Conservation (phyloP, 1,140 invertebrate genomes). For the Whitmania pigra region DNA sequence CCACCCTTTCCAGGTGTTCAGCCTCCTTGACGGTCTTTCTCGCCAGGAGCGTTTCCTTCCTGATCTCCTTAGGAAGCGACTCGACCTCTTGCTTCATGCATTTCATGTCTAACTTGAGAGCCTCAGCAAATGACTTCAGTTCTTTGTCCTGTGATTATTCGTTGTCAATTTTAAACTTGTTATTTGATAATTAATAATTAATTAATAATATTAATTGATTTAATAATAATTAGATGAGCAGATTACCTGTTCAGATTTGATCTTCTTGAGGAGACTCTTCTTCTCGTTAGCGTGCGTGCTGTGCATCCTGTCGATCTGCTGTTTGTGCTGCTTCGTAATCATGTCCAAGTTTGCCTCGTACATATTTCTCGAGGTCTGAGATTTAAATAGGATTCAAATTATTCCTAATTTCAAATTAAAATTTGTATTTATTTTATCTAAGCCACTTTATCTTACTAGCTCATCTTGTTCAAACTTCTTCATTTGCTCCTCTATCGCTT, state of each 20-base stretch:
- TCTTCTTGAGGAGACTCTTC: slow-evolving; percentile 58
- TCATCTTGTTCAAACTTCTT: slow-evolving; percentile 45
- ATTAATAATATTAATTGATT: no score
- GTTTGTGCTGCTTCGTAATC: slow-evolving; percentile 73
- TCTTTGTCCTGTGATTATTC: slow-evolving; percentile 59
- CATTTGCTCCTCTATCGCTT: slow-evolving; percentile 69
- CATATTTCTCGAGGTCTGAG: slow-evolving; percentile 66
- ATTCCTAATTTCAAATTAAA: background rate
- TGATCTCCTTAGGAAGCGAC: slow-evolving; percentile 74
- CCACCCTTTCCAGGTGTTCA: slow-evolving; percentile 68
- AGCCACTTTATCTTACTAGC: slow-evolving; percentile 30
- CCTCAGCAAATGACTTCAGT: slow-evolving; percentile 76
- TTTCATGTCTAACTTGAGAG: slow-evolving; percentile 79
- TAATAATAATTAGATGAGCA: no score
- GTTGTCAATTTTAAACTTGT: background rate
- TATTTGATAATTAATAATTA: no score
- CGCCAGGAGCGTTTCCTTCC: slow-evolving; percentile 71
- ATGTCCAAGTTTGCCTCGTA: slow-evolving; percentile 83
- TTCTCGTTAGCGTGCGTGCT: slow-evolving; percentile 79
- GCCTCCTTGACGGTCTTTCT: slow-evolving; percentile 72
- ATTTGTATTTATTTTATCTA: background rate
- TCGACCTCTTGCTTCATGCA: slow-evolving; percentile 88
- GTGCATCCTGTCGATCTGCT: slow-evolving; percentile 80
- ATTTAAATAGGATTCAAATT: slow-evolving; percentile 51
- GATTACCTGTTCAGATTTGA: slow-evolving; percentile 64